A percentile compares a stretch with the other conserved stretches of the same genome.
phyloP scores from a whole-genome alignment of 2,797 vertebrate genomes.

The Phoebastria nigripes region DNA sequence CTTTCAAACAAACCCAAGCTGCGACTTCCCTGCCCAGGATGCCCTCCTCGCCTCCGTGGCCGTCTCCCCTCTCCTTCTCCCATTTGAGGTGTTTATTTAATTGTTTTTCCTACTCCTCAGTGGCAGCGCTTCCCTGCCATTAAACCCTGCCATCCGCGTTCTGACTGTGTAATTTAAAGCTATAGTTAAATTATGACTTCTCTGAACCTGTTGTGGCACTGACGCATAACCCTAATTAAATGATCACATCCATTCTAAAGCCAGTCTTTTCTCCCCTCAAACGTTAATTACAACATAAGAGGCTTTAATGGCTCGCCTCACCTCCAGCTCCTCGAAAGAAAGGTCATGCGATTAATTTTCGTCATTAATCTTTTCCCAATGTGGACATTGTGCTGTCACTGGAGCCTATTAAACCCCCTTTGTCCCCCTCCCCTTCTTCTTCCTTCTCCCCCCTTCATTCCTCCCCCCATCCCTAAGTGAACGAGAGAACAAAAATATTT shows the following conservation, averaged over 20 bases:
- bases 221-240: conserved; percentile 94
- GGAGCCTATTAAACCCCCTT: conserved; percentile 82
- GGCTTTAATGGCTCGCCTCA: conserved; percentile 93
- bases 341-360: conserved; percentile 92
- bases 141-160: conserved; percentile 75
- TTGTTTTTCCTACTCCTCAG: conserved; percentile 71
- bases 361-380: conserved; percentile 91
- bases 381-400: conserved; percentile 87
- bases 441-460: conserved; percentile 36
- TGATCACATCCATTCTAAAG: conserved; percentile 88
- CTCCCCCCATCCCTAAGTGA: conserved; percentile 67
- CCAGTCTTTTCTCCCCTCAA: conserved; percentile 84
- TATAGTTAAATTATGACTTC: conserved; percentile 86
- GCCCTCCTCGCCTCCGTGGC: not conserved
- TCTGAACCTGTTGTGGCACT: conserved; percentile 88
- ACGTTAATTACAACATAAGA: conserved; percentile 96
- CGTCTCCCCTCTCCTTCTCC: not conserved
- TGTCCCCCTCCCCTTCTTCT: conserved; percentile 71
- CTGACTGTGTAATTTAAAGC: conserved; percentile 89
- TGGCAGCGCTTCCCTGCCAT: conserved; percentile 70
- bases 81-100: conserved; percentile 74
- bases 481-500: conserved; percentile 78
- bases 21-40: not conserved
- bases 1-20: not conserved
- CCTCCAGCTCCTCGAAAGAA: conserved; percentile 92